phyloP scores from a whole-genome alignment of 1,140 invertebrate genomes.

The Catajapyx aquilonaris region DNA sequence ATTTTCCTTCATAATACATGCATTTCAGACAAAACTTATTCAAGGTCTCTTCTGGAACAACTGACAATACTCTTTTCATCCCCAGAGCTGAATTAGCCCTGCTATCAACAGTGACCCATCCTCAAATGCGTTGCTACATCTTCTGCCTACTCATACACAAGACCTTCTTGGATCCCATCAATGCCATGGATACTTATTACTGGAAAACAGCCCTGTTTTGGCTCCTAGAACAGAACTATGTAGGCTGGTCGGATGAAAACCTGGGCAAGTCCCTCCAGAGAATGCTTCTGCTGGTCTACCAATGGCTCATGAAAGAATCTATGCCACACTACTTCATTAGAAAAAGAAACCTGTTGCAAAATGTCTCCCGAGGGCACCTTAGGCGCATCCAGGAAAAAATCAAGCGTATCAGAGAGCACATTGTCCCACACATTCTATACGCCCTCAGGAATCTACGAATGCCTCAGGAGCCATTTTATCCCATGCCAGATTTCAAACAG shows the following conservation, averaged over 20 bases:
- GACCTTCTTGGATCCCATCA: conserved; percentile 35
- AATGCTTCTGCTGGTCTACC: conserved; percentile 30
- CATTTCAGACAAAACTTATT: too few relatives aligned
- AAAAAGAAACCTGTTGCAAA: conserved; percentile 45
- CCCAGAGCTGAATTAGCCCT: conserved; percentile 46
- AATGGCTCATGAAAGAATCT: conserved; percentile 24
- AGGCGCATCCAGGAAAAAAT: conserved; percentile 38
- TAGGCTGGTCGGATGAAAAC: conserved; percentile 42
- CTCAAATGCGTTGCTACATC: conserved; percentile 42
- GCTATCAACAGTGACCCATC: conserved; percentile 39
- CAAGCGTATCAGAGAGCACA: conserved; percentile 40
- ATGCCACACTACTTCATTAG: conserved; percentile 50
- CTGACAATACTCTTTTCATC: too few relatives aligned
- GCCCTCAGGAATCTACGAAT: conserved; percentile 37
- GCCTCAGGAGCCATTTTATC: conserved; percentile 38
- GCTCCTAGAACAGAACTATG: conserved; percentile 43
- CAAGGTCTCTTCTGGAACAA: too few relatives aligned
- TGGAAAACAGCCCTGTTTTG: conserved; percentile 55
- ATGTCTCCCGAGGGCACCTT: conserved; percentile 36
- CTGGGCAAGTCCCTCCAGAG: conserved; percentile 34
- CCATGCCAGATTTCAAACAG: conserved; percentile 32
- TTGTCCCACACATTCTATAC: conserved; percentile 40
- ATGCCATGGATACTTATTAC: conserved; percentile 33
- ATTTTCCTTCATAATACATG: too few relatives aligned
- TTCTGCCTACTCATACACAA: conserved; percentile 39